Conservation (phyloP, 2,888 invertebrate species). For the Xestia c-nigrum region DNA sequence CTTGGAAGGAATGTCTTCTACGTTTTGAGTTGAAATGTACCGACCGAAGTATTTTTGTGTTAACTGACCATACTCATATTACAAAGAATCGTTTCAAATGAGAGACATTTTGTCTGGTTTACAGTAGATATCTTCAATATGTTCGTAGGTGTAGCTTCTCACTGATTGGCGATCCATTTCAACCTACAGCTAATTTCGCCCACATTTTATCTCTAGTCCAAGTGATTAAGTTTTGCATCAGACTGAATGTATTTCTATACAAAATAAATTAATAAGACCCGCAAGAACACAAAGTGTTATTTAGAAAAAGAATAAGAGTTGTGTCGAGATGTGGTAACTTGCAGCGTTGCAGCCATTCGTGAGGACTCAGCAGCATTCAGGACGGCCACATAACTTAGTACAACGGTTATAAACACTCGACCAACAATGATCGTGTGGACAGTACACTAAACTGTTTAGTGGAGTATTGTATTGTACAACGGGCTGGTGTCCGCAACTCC, state of each 20-base stretch:
- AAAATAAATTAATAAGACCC: slow-evolving; percentile 9
- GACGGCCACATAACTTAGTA: slow-evolving; percentile 22
- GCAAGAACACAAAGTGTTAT: slow-evolving; percentile 19
- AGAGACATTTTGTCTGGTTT: background rate
- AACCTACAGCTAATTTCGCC: background rate
- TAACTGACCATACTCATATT: background rate
- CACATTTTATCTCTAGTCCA: slow-evolving; percentile 6
- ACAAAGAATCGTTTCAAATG: background rate
- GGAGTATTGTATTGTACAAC: no score
- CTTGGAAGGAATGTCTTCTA: slow-evolving; percentile 26
- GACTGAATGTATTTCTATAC: background rate
- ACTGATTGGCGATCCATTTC: background rate
- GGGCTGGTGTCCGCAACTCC: no score
- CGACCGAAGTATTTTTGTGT: background rate
- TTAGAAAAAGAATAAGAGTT: slow-evolving; percentile 18
- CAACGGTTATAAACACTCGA: slow-evolving; percentile 7
- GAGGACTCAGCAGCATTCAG: slow-evolving; percentile 8
- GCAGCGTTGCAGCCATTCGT: slow-evolving; percentile 13
- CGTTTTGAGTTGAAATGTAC: slow-evolving; percentile 28
- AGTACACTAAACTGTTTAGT: background rate
- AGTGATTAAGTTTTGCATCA: slow-evolving; percentile 12
- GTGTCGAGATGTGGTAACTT: background rate
- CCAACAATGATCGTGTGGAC: background rate
- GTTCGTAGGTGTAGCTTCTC: no score
- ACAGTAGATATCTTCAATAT: background rate